phyloP scores from a whole-genome alignment of 1,140 invertebrate species.

The Drosophila watanabei region DNA sequence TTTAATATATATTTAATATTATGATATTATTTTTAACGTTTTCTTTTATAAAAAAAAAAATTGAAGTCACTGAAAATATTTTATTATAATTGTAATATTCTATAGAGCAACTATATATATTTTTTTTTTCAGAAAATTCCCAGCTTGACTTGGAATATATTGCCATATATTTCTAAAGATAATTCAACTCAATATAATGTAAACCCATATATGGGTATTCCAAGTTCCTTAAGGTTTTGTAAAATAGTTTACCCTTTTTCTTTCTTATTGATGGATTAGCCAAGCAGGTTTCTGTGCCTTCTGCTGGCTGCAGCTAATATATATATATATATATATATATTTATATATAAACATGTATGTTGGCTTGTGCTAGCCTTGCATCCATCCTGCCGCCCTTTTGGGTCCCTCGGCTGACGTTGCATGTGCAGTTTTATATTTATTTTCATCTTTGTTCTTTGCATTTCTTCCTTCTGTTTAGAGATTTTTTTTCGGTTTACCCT shows the following conservation, averaged over 20 bases:
- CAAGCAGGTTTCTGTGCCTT: constrained; percentile 30
- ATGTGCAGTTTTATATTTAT: constrained; percentile 52
- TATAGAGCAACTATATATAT: too few relatives aligned
- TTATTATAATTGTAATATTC: too few relatives aligned
- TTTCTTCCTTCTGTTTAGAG: constrained; percentile 41
- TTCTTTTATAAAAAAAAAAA: too few relatives aligned
- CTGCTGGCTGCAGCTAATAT: constrained; percentile 28
- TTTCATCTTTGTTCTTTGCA: constrained; percentile 5
- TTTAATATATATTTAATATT: too few relatives aligned
- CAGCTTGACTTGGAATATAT: too few relatives aligned
- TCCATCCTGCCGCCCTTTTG: neutral
- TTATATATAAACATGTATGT: constrained; percentile 17
- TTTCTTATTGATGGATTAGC: constrained; percentile 65
- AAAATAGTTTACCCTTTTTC: constrained; percentile 12
- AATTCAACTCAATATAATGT: too few relatives aligned
- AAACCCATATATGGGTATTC: neutral
- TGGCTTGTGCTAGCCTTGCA: constrained; percentile 31
- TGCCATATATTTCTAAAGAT: too few relatives aligned
- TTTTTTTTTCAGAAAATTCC: too few relatives aligned
- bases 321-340: constrained; percentile 17
- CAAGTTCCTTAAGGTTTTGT: neutral
- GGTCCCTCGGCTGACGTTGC: constrained; percentile 50
- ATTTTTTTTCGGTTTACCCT: constrained; percentile 30
- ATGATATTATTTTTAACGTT: too few relatives aligned
- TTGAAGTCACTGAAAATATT: too few relatives aligned